A percentile compares a stretch with the other conserved stretches of the same genome.
Conservation (phyloP, 2,797 vertebrate species). For the Callimico goeldii region DNA sequence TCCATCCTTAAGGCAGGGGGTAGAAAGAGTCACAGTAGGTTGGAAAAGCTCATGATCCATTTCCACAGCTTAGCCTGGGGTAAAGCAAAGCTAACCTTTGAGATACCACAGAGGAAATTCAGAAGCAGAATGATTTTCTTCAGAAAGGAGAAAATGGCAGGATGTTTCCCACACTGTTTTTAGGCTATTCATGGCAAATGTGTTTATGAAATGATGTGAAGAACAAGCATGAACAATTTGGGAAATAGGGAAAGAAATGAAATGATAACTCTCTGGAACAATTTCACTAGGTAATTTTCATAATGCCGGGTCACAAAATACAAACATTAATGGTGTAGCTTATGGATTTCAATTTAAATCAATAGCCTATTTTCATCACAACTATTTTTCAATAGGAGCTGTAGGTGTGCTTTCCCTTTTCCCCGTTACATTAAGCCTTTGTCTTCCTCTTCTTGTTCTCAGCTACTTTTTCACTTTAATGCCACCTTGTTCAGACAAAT, state of each 20-base stretch:
- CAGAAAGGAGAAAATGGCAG: conserved; percentile 41
- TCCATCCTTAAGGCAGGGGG: conserved; percentile 18
- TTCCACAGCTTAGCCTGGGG: conserved; percentile 42
- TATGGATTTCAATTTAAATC: conserved; percentile 25
- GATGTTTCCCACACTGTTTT: not conserved
- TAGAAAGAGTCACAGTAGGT: conserved; percentile 52
- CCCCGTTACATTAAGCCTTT: not conserved
- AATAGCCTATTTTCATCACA: conserved; percentile 19
- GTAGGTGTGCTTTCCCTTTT: not conserved
- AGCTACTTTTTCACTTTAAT: not conserved
- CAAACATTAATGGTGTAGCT: not conserved
- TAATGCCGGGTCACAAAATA: not conserved
- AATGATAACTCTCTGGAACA: not conserved
- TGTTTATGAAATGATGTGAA: not conserved
- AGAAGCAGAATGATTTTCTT: conserved; percentile 39
- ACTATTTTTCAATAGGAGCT: not conserved
- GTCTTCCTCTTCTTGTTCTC: not conserved
- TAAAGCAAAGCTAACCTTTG: conserved; percentile 37
- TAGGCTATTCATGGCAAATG: not conserved
- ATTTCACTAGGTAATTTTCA: not conserved
- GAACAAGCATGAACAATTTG: not conserved
- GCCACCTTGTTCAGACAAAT: not conserved
- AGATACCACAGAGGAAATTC: conserved; percentile 18
- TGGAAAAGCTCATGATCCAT: conserved; percentile 49
- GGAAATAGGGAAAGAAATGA: not conserved